Conservation (phyloP, 2,888 invertebrate species). For the Oithona nana region DNA sequence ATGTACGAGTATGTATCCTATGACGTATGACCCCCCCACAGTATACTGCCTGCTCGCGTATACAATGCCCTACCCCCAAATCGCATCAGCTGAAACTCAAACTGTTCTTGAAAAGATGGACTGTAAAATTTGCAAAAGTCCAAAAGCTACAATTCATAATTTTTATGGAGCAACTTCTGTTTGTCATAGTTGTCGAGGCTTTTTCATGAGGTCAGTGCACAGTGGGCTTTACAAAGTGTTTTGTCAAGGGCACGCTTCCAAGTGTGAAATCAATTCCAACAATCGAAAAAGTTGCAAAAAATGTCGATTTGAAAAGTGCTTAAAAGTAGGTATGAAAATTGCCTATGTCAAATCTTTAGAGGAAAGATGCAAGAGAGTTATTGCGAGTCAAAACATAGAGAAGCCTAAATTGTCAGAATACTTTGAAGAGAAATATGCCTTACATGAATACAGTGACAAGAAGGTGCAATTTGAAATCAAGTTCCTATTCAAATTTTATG, state of each 20-base stretch:
- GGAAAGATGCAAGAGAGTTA: too few species aligned
- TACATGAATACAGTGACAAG: too few species aligned
- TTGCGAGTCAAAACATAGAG: too few species aligned
- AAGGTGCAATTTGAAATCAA: too few species aligned
- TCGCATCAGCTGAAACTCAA: too few species aligned
- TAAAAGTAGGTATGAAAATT: not conserved
- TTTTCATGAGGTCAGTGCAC: not conserved
- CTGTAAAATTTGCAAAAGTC: not conserved
- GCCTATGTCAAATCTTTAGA: not conserved
- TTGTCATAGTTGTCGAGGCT: not conserved
- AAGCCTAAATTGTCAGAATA: too few species aligned
- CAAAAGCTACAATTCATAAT: not conserved
- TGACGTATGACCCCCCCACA: too few species aligned
- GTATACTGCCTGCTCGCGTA: too few species aligned
- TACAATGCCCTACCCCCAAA: too few species aligned
- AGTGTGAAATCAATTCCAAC: not conserved
- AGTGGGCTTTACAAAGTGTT: not conserved
- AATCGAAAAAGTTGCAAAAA: not conserved
- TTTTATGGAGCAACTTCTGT: not conserved
- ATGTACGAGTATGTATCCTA: too few species aligned
- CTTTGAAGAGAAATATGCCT: not conserved
- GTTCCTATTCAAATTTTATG: too few species aligned
- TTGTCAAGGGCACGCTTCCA: not conserved
- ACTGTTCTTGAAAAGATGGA: too few species aligned
- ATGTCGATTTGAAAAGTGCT: not conserved